Evolutionary conservation across 2,888 invertebrate species (phyloP), one percentile per base, ranked within the genome.

Genomic region (Chloroclysta siterata): DNA sequence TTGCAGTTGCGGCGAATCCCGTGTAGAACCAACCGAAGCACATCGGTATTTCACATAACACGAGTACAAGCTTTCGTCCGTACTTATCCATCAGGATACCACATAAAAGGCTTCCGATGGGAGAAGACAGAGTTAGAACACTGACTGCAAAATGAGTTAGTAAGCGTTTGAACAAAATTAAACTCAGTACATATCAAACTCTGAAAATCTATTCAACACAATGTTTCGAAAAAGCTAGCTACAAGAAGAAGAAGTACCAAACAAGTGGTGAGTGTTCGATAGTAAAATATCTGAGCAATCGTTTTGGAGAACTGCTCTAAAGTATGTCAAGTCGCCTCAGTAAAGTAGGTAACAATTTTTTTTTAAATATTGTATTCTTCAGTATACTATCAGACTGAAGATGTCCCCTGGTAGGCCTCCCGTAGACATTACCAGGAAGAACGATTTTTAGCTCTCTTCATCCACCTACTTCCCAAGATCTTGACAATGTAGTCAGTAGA

Each of bases 1-100:
- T 77, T 1, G 94, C 79, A 28, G 88, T 83, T 0, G 79, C 78
- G 0, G 95, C 94, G 13, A 84, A 82, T 0, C 92, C 90, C 15
- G 94, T 95, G 44, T 93, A 82, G 0, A 95, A 61, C 95, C 96
- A 96, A 8, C 96, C 96, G 4, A 94, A 39, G 8, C 94, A 81
- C 41, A 95, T 93, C 0, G 96, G 95, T 1, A 95, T 68, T 72
- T 95, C 93, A 0, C 95, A 94, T 5, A 94, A 61, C 29, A 95
- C 85, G 0, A 95, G 78, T 14, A 94, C 93, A 8, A 84, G 74
- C 65, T 93, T 94, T 6, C 96, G 89, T 0, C 96, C 96, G 46
- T 93, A 83, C 61, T 79, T 86, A 76, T 96, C 96, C 89, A 95
- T 94, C 66, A 95, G 70, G 66, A 94, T 93, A 0, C 96, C 96